Percentiles rank a stretch among this genome's conserved stretches.
Evolutionary conservation across 2,888 invertebrate genomes (phyloP).

Genomic region (Ormyrus thymus): DNA sequence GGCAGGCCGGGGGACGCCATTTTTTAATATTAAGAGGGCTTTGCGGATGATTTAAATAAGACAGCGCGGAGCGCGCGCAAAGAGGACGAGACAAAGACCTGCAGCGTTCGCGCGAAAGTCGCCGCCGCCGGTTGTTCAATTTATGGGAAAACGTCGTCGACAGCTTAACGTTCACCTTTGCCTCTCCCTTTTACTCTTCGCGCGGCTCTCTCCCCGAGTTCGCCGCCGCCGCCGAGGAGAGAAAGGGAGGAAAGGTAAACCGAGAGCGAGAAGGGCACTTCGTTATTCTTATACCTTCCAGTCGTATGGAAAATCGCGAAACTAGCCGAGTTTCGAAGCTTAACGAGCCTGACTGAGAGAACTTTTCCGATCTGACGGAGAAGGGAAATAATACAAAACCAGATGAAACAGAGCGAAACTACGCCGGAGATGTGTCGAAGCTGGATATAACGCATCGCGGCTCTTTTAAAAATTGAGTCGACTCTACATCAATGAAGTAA

Average conservation of each 20-base stretch:
- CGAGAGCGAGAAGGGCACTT: slow-evolving; percentile 17
- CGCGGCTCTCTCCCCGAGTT: neutral
- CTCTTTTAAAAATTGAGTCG: too few relatives aligned
- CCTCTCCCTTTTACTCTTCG: neutral
- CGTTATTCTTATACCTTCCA: slow-evolving; percentile 41
- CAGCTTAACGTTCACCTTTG: slow-evolving; percentile 58
- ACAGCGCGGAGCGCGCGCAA: slow-evolving; percentile 43
- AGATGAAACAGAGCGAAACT: neutral
- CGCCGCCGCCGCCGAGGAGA: neutral
- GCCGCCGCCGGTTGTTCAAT: slow-evolving; percentile 62
- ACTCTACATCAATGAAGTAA: too few relatives aligned
- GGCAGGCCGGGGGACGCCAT: slow-evolving; percentile 50
- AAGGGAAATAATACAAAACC: neutral
- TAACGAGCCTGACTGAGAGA: slow-evolving; percentile 5
- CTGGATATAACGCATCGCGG: too few relatives aligned
- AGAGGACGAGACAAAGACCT: slow-evolving; percentile 56
- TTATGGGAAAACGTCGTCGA: slow-evolving; percentile 67
- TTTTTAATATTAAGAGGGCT: slow-evolving; percentile 68
- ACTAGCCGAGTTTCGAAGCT: slow-evolving; percentile 8
- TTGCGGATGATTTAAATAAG: slow-evolving; percentile 69
- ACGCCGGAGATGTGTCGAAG: too few relatives aligned
- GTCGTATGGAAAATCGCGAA: slow-evolving; percentile 22
- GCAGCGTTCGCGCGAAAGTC: slow-evolving; percentile 59
- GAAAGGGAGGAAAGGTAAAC: slow-evolving; percentile 34
- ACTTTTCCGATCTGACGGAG: neutral